Evolutionary conservation across 2,113 vertebrate genomes (phyloP).

Genomic region (Thalassarche chlororhynchos): DNA sequence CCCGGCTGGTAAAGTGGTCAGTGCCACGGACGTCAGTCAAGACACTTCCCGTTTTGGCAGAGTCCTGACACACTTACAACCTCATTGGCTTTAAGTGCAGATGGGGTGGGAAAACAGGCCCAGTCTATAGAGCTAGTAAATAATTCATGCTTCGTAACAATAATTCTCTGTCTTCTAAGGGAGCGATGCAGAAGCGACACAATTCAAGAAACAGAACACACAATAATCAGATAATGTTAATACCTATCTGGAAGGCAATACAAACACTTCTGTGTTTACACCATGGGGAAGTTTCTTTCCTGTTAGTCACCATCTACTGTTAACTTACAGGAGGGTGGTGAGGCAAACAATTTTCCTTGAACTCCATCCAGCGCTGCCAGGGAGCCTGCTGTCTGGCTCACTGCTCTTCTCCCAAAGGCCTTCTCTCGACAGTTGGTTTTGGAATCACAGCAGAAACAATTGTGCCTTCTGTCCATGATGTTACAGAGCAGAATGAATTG

Average conservation of each 20-base stretch:
- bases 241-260: not conserved
- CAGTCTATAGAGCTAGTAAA: not conserved
- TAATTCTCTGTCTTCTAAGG: not conserved
- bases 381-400: not conserved
- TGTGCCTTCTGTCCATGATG: not conserved
- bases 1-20: accelerated
- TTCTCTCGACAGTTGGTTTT: not conserved
- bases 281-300: not conserved
- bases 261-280: not conserved
- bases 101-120: not conserved
- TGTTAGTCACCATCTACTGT: not conserved
- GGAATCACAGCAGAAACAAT: not conserved
- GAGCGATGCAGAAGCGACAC: not conserved
- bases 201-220: not conserved
- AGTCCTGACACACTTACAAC: not conserved
- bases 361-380: not conserved
- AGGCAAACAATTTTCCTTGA: not conserved
- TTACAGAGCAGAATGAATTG: not conserved
- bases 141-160: not conserved
- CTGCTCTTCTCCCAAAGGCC: not conserved
- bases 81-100: not conserved
- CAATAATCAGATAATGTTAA: not conserved
- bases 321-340: not conserved
- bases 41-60: not conserved
- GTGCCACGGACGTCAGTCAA: accelerated